Evolutionary conservation across 2,113 vertebrate genomes (phyloP), one percentile per base, ranked within the genome.

Genomic region (Menura novaehollandiae): DNA sequence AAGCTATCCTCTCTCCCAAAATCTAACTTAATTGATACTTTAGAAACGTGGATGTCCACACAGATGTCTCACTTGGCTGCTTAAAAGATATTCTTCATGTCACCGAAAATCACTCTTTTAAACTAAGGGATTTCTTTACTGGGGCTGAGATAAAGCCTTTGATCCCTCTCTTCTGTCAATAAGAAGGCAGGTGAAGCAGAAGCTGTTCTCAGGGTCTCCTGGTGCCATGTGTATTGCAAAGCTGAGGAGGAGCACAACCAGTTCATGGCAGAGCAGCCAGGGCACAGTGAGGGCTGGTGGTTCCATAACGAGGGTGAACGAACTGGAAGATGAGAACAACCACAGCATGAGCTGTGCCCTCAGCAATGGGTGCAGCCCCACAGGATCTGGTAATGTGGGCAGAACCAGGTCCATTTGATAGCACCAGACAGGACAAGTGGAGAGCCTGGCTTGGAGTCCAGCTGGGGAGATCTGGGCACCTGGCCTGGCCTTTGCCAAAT

Each of bases 241-340:
- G 55, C 49, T n/a, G 39, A 59, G 51, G 60, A 75, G 47, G 33
- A 56, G 28, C 37, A 27, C 11, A 32, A 12, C 8, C 28, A 56
- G 32, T 51, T 66, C 8, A 1, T 6, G 26, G 8, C 39, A 94
- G 47, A 59, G 51, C 0, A 8, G 10, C 4, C 30, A 78, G 11
- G 60, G 33, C 47, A 43, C n/a, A 35, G 9, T 0, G 1, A 39
- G 19, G 15, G 24, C 39, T 4, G 3, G 15, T 35, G 68, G 15
- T 8, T 91, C 63, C 32, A 6, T 3, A 10, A 10, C 12, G n/a
- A n/a, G 15, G 9, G 5, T 30, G 53, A 11, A 44, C 15, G n/a
- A 19, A 10, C 35, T 69, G 46, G 41, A 76, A 58, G 10, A 44
- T 39, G 39, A 69, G 52, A 41, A 24, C 37, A 73, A 20, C 13